Evolutionary conservation across 2,888 invertebrate genomes (phyloP), one percentile per base, ranked within the genome.

Genomic region (Drosophila mulleri): DNA sequence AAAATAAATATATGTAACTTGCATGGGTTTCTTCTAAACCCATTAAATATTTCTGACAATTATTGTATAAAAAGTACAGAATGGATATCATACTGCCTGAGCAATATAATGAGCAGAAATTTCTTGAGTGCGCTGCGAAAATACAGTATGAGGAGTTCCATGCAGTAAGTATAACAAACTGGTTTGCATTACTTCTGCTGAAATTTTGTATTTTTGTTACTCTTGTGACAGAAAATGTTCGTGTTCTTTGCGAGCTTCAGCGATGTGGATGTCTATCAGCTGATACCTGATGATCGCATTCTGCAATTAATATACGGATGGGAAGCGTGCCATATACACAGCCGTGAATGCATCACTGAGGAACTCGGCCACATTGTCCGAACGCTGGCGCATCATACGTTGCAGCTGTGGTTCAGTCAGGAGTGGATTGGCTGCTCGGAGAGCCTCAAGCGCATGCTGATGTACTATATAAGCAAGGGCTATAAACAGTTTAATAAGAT

Each of bases 71-170:
- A 61, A 45, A 54, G 11, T 14, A 35, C n/a, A 44, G 9, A 47
- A 91, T 91, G 91, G 91, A 91, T 6, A 67, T 90, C 7, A 79
- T 91, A 45, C 60, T 91, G n/a, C 89, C 91, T 5, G 78, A 81
- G 35, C 78, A 78, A 47, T 75, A 80, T 32, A 74, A 88, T 67
- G 75, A 77, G 11, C 62, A 89, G 11, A 78, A 83, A 45, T 73
- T 91, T 72, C 56, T 88, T 9, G 62, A 75, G 35, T 75, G 78
- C 67, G 91, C 92, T 42, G 48, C 83, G 2, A 69, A 84, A 47
- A 72, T 91, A 44, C 80, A 89, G 42, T 92, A 91, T 65, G 89
- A 91, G 56, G 90, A 90, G 58, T 88, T 91, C 41, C 78, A 86
- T 23, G 88, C 83, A 50, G 92, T 92, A 67, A 82, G 85, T 64